Evolutionary conservation across 2,113 vertebrate species (phyloP).

Genomic region (Panthera leo): DNA sequence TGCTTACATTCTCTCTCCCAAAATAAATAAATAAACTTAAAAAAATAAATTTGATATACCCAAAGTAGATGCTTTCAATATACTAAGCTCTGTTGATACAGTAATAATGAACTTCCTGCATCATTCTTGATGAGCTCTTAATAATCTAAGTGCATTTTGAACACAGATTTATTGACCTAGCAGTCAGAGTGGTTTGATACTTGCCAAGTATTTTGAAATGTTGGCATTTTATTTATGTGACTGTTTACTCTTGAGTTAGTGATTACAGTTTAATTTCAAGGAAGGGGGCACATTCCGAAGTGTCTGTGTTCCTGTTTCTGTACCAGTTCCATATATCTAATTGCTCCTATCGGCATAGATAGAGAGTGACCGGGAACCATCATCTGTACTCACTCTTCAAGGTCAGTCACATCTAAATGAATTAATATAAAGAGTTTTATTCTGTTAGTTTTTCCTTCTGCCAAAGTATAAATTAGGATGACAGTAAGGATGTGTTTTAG

Average conservation of each 20-base stretch:
- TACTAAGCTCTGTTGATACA: not conserved
- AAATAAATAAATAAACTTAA: too few relatives aligned
- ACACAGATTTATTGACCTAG: not conserved
- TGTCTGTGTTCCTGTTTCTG: not conserved
- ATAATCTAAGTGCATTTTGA: not conserved
- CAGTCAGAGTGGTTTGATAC: not conserved
- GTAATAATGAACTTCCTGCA: not conserved
- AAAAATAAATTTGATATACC: not conserved
- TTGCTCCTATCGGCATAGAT: not conserved
- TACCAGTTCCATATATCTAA: not conserved
- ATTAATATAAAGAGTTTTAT: not conserved
- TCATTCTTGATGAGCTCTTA: not conserved
- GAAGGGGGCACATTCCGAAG: not conserved
- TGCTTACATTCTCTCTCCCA: too few relatives aligned
- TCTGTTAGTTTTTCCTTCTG: not conserved
- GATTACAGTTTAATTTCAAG: constrained; percentile 4
- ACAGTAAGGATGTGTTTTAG: not conserved
- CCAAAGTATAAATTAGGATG: not conserved
- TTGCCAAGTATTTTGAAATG: constrained; percentile 23
- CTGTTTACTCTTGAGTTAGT: not conserved
- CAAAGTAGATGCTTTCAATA: not conserved
- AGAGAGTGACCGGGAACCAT: not conserved
- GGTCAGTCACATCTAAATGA: not conserved
- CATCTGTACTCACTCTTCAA: not conserved
- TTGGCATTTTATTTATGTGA: not conserved